Evolutionary conservation across 2,113 vertebrate genomes (phyloP).

Genomic region (Urocitellus parryii): DNA sequence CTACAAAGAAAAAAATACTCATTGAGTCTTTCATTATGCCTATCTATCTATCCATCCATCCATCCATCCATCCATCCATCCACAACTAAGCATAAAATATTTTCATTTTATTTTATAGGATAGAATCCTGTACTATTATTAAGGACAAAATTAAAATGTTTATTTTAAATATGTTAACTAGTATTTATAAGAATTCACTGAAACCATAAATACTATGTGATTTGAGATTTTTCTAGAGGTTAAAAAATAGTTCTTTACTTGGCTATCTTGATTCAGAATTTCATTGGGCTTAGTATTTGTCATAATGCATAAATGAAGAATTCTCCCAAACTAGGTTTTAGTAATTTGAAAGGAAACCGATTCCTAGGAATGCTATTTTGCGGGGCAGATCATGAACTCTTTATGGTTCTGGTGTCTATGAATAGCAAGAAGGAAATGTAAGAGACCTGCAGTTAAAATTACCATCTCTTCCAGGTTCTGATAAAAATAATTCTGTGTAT

Average conservation of each 20-base stretch:
- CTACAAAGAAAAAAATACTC: slow-evolving; percentile 57
- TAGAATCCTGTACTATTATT: slow-evolving; percentile 3
- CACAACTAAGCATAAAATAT: slow-evolving; percentile 31
- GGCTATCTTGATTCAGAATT: slow-evolving; percentile 28
- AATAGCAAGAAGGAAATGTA: slow-evolving; percentile 17
- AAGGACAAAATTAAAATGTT: slow-evolving; percentile 47
- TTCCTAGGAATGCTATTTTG: slow-evolving; percentile 17
- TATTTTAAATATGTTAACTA: slow-evolving; percentile 55
- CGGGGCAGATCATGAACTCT: background rate
- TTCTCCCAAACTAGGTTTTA: slow-evolving; percentile 13
- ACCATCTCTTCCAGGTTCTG: background rate
- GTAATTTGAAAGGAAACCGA: slow-evolving; percentile 27
- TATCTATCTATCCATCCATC: background rate
- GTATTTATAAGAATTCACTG: slow-evolving; percentile 61
- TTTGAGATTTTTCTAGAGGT: slow-evolving; percentile 53
- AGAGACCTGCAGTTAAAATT: slow-evolving; percentile 8
- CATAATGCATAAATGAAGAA: slow-evolving; percentile 51
- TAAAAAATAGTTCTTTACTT: slow-evolving; percentile 63
- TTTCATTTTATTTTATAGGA: slow-evolving; percentile 50
- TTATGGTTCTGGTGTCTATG: background rate
- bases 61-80: background rate
- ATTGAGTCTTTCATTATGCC: slow-evolving; percentile 55
- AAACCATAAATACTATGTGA: slow-evolving; percentile 3
- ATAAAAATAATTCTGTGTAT: background rate
- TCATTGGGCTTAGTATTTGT: slow-evolving; percentile 26